Base-by-base conservation (phyloP, 2,113 vertebrate genomes). In the Opisthocomus hoazin region DNA sequence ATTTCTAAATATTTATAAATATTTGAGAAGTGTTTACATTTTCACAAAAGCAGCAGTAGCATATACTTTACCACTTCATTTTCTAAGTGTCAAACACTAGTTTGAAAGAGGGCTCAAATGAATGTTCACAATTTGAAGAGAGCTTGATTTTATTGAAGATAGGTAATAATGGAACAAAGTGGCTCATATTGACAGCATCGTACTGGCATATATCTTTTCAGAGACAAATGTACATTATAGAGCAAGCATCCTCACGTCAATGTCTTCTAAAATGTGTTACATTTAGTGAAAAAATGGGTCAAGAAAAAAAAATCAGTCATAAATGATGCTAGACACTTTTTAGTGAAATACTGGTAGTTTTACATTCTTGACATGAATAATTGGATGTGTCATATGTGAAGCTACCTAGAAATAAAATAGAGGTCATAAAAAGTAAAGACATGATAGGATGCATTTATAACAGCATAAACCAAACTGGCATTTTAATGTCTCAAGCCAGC, bases 351-450 rank as follows among this genome's bases (percentile, higher is more conserved):
- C 75, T 87, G 54, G 60, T 97, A 71, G 90, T 93, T 97, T 98
- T 96, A 97, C 93, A 90, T 96, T 95, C 92, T 96, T 96, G 92
- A 96, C 94, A 92, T 97, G 97, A 98, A 74, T 98, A 97, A 98
- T 96, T 97, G 91, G 92, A 82, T 91, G 71, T 98, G 95, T 97
- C 97, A 94, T 95, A 93, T 97, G 84, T 97, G 93, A 98, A 96
- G 94, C 95, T 97, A 95, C 93, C 88, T 94, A 96, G 90, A 92
- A 95, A 97, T 97, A 97, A 98, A 98, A 96, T 89, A 94, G 94
- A 91, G 86, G 87, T 96, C 93, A 94, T 98, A 98, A 98, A 98
- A 97, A 88, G 79, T 97, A 96, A 98, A 98, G 95, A 97, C 94
- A 96, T 94, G 92, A 96, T 97, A 92, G 80, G 84, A 95, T 64